Evolutionary conservation across 1,140 invertebrate species (phyloP).

Genomic region (Drosophila bocki): DNA sequence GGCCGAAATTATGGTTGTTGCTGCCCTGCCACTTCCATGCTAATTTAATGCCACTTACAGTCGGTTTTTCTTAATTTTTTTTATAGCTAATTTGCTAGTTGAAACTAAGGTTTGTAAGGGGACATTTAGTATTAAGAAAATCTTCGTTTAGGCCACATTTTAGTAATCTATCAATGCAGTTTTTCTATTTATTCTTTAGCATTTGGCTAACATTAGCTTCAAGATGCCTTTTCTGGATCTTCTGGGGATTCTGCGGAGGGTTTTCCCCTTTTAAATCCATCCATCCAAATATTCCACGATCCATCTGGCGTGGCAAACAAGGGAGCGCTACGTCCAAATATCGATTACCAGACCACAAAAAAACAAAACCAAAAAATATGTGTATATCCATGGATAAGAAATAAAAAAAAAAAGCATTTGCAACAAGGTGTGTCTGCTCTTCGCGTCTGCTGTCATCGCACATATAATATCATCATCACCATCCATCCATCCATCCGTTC

Average conservation of each 20-base stretch:
- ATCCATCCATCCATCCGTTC: constrained; percentile 10
- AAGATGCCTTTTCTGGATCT: neutral
- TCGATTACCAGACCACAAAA: constrained; percentile 53
- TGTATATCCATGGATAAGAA: constrained; percentile 2
- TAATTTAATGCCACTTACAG: constrained; percentile 6
- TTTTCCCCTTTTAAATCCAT: neutral
- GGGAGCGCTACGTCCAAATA: constrained; percentile 45
- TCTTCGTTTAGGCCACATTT: too few relatives aligned
- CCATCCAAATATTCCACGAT: constrained; percentile 6
- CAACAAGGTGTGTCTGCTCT: constrained; percentile 63
- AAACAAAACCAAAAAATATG: constrained; percentile 8
- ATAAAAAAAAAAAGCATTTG: constrained; percentile 33
- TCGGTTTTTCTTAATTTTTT: neutral
- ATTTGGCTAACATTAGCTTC: neutral
- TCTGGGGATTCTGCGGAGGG: constrained; percentile 10
- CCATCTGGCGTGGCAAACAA: constrained; percentile 45
- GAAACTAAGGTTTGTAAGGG: neutral
- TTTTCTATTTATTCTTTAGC: neutral
- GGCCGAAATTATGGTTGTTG: constrained; percentile 1
- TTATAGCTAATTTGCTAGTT: neutral
- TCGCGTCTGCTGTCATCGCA: constrained; percentile 41
- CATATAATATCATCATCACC: constrained; percentile 29
- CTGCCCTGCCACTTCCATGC: too few relatives aligned
- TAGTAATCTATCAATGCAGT: neutral
- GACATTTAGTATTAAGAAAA: too few relatives aligned